A percentile compares a stretch with the other conserved stretches of the same genome.
phyloP scores from a whole-genome alignment of 2,113 vertebrate genomes.

The Trematocara nigrifrons region DNA sequence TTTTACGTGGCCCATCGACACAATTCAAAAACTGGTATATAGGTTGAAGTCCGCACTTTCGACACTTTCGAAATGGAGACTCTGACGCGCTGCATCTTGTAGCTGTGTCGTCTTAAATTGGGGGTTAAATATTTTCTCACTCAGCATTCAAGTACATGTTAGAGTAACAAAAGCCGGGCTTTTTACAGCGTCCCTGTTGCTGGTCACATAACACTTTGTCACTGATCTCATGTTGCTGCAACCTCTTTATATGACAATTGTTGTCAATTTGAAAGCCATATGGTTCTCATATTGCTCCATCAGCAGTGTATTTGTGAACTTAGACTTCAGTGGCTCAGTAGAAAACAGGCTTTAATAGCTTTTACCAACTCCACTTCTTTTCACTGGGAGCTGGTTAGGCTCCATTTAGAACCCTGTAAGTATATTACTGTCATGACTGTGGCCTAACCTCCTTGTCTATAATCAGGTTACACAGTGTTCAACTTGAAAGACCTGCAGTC shows the following conservation, averaged over 20 bases:
- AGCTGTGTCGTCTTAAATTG: no score
- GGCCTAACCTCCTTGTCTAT: constrained; percentile 17
- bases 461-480: constrained; percentile 46
- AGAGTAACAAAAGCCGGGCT: background rate
- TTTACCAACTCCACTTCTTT: constrained; percentile 16
- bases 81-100: no score
- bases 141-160: background rate
- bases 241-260: background rate
- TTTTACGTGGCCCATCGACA: no score
- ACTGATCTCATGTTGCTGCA: background rate
- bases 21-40: no score
- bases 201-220: background rate
- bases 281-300: background rate
- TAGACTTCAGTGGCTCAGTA: background rate
- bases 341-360: constrained; percentile 13
- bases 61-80: no score
- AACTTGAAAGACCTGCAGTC: constrained; percentile 9
- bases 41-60: no score
- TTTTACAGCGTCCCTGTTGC: background rate
- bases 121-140: background rate
- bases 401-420: constrained; percentile 43
- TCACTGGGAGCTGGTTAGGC: constrained; percentile 14
- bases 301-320: background rate
- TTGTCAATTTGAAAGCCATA: background rate
- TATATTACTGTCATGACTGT: constrained; percentile 37